Evolutionary conservation across 64 coral and sea anemone species (phyloP).

Genomic region (Astreopora myriophthalma): DNA sequence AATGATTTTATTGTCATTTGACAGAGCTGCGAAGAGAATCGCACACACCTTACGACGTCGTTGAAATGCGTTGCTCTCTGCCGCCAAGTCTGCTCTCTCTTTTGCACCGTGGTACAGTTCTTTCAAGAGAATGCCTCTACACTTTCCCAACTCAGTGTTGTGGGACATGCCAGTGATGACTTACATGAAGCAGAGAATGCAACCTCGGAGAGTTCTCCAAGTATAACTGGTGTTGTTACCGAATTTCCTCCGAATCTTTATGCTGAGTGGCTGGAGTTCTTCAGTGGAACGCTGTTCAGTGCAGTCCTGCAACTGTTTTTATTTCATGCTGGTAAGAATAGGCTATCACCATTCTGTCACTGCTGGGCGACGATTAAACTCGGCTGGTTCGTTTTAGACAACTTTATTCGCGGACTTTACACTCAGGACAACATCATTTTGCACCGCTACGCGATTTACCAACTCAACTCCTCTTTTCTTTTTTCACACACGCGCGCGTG

Average conservation of each 20-base stretch:
- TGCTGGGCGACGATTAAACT: too few relatives aligned
- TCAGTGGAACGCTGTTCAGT: slow-evolving; percentile 71
- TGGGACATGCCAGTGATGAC: not conserved
- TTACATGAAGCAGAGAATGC: not conserved
- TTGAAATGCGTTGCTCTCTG: slow-evolving; percentile 34
- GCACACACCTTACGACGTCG: not conserved
- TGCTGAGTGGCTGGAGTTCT: slow-evolving; percentile 93
- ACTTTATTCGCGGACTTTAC: too few relatives aligned
- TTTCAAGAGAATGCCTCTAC: slow-evolving; percentile 37
- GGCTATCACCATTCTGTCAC: not conserved
- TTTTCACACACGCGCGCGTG: too few relatives aligned
- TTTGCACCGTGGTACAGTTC: slow-evolving; percentile 33
- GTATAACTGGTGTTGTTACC: not conserved
- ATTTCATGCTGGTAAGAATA: slow-evolving; percentile 57
- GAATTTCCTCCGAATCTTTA: slow-evolving; percentile 75
- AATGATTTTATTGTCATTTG: not conserved
- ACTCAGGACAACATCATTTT: too few relatives aligned
- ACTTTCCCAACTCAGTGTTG: not conserved
- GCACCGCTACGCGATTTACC: too few relatives aligned
- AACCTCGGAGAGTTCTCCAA: not conserved
- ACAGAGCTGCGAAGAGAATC: slow-evolving; percentile 65
- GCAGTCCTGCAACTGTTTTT: slow-evolving; percentile 74
- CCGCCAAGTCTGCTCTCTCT: slow-evolving; percentile 22
- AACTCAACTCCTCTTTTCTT: too few relatives aligned
- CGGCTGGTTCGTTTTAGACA: too few relatives aligned